Evolutionary conservation across 2,888 invertebrate species (phyloP), one percentile per base, ranked within the genome.

Genomic region (Thelaira solivaga): DNA sequence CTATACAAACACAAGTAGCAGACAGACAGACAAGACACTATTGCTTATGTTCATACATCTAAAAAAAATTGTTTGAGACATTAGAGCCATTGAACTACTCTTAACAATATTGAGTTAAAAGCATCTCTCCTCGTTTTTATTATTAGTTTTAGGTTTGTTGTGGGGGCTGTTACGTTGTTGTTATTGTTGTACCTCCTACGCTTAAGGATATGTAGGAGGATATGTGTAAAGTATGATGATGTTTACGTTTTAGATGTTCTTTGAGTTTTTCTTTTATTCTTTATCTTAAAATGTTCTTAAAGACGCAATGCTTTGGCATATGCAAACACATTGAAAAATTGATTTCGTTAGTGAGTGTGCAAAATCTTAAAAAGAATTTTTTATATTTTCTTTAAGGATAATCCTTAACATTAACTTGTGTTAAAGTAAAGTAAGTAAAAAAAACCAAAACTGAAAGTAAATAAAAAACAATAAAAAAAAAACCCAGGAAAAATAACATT

Each of bases 341-440:
- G 69, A 78, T 74, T 74, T 78, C 59, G 78, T 74, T 78, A 68
- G 67, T 49, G 59, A 36, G 47, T 8, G 75, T 64, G 31, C 55
- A 43, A 43, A 62, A 71, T 69, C 39, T 64, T 49, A 49, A 65
- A 61, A n/a, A n/a, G n/a, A n/a, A 78, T 78, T 69, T 67, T 39
- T 78, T 61, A 69, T 81, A 76, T 78, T 80, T 80, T 74, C 65
- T 78, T 80, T 68, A 77, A 67, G 80, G 80, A 81, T 81, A 80
- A 81, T 81, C 81, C 71, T 29, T 31, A 59, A 80, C 80, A 81
- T 81, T 81, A 81, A 80, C 80, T 80, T 77, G 62, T 61, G 68
- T 76, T 80, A 57, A 62, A n/a, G 51, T n/a, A 61, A 29, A 8
- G 13, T 26, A 36, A 45, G 26, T 47, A 62, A 24, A 13, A 59